Evolutionary conservation across 1,140 invertebrate genomes (phyloP), one percentile per base, ranked within the genome.

Genomic region (Aradophagus sp.): DNA sequence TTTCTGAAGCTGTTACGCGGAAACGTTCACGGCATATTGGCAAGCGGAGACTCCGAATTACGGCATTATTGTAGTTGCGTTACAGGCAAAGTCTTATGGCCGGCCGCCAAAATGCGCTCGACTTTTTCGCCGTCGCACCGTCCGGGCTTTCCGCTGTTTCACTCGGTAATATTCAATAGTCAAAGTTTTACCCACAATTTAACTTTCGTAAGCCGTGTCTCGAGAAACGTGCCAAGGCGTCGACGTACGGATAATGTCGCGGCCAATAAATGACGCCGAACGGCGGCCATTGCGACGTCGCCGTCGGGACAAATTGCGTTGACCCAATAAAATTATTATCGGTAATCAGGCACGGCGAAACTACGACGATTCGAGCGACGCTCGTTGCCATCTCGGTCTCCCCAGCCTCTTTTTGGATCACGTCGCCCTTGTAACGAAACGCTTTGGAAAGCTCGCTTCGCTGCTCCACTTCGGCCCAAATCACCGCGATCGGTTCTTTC

Each of bases 141-240:
- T 67, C 75, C n/a, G 73, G 66, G 31, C 69, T 65, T 56, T 39
- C 63, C 19, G 42, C 63, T 73, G 77, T 82, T 78, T 38, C 13
- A 73, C 79, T 80, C 80, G 80, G 50, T 56, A 80, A 80, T 79
- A 84, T 84, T 83, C 81, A 83, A 84, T 84, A 80, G 82, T 75
- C 75, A 80, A 85, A 84, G 79, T 84, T 84, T 55, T 35, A 41
- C 35, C 19, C n/a, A 41, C 39, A 44, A 69, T 59, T 55, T 45
- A 42, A 56, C 59, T 72, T 72, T 63, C 48, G 47, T 23, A 11
- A 10, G 55, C 52, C 41, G 27, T 62, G 52, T 70, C 66, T 70
- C 52, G 12, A 58, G 67, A 68, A 67, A 52, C 56, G 62, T 59
- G 67, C 66, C 72, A 74, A 66, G 61, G 66, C 58, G 66, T 53